Conservation (phyloP, 53 echinoderm and acorn worm species). For the Patiria pectinifera region DNA sequence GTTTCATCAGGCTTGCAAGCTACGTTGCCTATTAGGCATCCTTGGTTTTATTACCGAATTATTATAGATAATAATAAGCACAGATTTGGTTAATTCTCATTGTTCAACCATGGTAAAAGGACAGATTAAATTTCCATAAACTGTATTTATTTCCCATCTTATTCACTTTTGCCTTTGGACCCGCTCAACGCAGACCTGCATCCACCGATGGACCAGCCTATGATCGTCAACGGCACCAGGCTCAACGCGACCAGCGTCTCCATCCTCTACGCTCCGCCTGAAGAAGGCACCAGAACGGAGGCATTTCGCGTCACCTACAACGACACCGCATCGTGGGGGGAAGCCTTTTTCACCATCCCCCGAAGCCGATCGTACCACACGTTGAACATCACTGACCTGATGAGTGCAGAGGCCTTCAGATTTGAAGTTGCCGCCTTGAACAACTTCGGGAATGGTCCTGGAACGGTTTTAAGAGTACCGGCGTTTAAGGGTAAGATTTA, state of each 20-base stretch:
- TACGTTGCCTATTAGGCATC: no score
- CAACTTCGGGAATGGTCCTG: conserved; percentile 31
- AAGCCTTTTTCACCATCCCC: not conserved
- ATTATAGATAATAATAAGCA: no score
- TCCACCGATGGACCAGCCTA: not conserved
- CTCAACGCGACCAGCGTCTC: not conserved
- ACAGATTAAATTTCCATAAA: not conserved
- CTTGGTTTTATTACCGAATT: no score
- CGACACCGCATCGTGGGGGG: not conserved
- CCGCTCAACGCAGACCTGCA: not conserved
- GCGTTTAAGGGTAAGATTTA: not conserved
- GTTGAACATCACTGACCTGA: not conserved
- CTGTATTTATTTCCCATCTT: not conserved
- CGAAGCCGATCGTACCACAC: not conserved
- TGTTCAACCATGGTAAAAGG: no score
- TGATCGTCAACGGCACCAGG: not conserved
- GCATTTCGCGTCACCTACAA: conserved; percentile 26
- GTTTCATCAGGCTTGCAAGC: no score
- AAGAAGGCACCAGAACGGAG: not conserved
- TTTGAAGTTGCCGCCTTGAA: conserved; percentile 27
- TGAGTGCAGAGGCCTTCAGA: not conserved
- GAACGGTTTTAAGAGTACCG: not conserved
- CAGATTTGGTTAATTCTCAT: no score
- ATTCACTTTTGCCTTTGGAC: not conserved
- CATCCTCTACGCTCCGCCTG: not conserved